Percentiles rank a stretch among this genome's conserved stretches.
Conservation (phyloP, 2,113 vertebrate genomes). For the Bufo gargarizans region DNA sequence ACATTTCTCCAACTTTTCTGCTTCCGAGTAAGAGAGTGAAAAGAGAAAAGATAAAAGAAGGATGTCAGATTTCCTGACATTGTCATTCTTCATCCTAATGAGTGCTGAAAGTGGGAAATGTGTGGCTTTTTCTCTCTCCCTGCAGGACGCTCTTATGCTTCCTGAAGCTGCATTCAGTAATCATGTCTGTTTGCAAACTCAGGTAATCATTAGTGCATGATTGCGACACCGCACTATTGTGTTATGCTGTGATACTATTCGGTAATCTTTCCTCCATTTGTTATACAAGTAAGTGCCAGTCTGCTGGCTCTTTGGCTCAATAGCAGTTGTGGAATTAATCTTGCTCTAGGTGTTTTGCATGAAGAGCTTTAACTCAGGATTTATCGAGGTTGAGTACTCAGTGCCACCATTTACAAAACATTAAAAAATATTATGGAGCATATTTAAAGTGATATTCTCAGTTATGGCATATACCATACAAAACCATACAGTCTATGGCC, state of each 20-base stretch:
- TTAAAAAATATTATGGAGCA: too few species aligned
- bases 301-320: conserved; percentile 15
- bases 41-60: conserved; percentile 49
- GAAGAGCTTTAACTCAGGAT: neutral
- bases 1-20: neutral
- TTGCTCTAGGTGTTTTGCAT: neutral
- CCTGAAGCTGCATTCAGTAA: conserved; percentile 31
- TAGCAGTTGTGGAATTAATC: conserved; percentile 14
- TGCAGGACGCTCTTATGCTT: conserved; percentile 43
- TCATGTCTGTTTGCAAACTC: conserved; percentile 46
- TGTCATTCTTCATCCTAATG: conserved; percentile 58
- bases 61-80: conserved; percentile 50
- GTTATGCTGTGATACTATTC: conserved; percentile 30
- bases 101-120: conserved; percentile 48
- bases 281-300: neutral
- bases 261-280: conserved; percentile 32
- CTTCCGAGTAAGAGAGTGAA: conserved; percentile 23
- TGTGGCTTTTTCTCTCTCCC: conserved; percentile 28
- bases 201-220: conserved; percentile 47
- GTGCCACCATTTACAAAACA: neutral
- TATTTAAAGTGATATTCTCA: too few species aligned
- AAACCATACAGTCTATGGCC: too few species aligned
- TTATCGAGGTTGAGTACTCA: neutral
- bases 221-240: conserved; percentile 33
- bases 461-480: too few species aligned